phyloP scores from a whole-genome alignment of 1,140 invertebrate species.

The Neodiprion fabricii region DNA sequence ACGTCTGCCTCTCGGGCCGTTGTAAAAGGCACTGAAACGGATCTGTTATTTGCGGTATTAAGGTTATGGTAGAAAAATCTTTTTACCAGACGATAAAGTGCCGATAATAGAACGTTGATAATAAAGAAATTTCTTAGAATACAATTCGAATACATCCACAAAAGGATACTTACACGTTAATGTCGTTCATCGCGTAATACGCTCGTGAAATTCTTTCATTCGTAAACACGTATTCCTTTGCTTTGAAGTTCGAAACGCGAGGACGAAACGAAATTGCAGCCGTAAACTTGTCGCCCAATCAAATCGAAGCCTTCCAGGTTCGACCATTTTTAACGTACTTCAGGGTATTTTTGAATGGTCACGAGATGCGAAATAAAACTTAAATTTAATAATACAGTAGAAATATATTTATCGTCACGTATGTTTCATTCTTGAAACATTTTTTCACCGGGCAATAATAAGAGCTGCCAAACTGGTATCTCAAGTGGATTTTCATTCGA shows the following conservation, averaged over 20 bases:
- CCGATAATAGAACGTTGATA: not conserved
- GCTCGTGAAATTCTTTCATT: not conserved
- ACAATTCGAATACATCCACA: conserved; percentile 16
- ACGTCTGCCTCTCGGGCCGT: conserved; percentile 71
- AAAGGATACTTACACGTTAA: conserved; percentile 48
- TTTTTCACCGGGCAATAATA: not conserved
- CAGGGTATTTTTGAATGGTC: conserved; percentile 11
- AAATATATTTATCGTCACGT: not conserved
- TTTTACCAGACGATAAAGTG: conserved; percentile 31
- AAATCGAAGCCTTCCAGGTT: not conserved
- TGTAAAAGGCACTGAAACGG: conserved; percentile 69
- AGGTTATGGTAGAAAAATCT: conserved; percentile 25
- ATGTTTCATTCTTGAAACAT: not conserved
- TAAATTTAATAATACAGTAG: not conserved
- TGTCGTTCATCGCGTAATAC: conserved; percentile 36
- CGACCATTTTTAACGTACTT: conserved; percentile 15
- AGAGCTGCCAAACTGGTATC: not conserved
- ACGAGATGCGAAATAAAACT: not conserved
- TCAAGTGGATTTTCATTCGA: not conserved
- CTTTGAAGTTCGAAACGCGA: too few relatives aligned
- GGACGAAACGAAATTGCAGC: too few relatives aligned
- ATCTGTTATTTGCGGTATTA: conserved; percentile 37
- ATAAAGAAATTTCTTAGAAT: conserved; percentile 16
- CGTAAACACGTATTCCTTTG: too few relatives aligned
- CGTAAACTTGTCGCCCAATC: not conserved